A percentile compares a stretch with the other conserved stretches of the same genome.
Evolutionary conservation across 2,113 vertebrate genomes (phyloP).

Genomic region (Gambusia holbrooki): DNA sequence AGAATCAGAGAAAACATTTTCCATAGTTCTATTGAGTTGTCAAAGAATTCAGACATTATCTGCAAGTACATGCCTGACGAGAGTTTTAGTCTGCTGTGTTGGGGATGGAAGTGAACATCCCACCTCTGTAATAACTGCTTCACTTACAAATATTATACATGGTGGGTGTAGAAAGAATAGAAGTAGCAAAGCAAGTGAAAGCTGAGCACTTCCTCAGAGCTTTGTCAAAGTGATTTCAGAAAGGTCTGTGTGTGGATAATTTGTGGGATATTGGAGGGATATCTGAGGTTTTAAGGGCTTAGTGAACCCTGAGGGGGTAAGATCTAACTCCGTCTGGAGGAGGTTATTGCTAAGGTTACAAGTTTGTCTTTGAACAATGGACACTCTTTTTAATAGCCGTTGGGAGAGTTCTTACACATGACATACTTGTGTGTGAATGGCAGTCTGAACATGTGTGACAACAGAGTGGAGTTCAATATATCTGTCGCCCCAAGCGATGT

Average conservation of each 20-base stretch:
- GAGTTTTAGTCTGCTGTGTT: slow-evolving; percentile 34
- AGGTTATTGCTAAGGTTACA: slow-evolving; percentile 57
- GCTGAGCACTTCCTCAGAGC: slow-evolving; percentile 57
- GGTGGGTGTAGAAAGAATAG: slow-evolving; percentile 53
- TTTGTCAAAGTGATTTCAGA: slow-evolving; percentile 58
- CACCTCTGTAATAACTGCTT: slow-evolving; percentile 48
- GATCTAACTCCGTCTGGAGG: slow-evolving; percentile 55
- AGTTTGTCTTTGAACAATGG: slow-evolving; percentile 26
- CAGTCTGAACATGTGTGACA: slow-evolving; percentile 42
- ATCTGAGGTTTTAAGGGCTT: slow-evolving; percentile 65
- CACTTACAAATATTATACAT: slow-evolving; percentile 50
- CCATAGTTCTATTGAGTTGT: slow-evolving; percentile 8
- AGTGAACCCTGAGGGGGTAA: slow-evolving; percentile 63
- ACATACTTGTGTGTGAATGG: slow-evolving; percentile 31
- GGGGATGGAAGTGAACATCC: slow-evolving; percentile 47
- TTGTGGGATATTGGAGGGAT: slow-evolving; percentile 66
- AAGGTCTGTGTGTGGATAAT: slow-evolving; percentile 56
- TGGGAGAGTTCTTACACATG: slow-evolving; percentile 40
- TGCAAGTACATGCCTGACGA: slow-evolving; percentile 25
- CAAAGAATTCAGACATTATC: slow-evolving; percentile 28
- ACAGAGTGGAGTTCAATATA: slow-evolving; percentile 46
- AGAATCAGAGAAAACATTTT: slow-evolving; percentile 25
- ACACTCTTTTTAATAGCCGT: slow-evolving; percentile 31
- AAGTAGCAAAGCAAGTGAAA: slow-evolving; percentile 59
- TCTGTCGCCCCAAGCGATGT: slow-evolving; percentile 60